phyloP scores from a whole-genome alignment of 2,113 vertebrate genomes.

The Amblyornis subalaris region DNA sequence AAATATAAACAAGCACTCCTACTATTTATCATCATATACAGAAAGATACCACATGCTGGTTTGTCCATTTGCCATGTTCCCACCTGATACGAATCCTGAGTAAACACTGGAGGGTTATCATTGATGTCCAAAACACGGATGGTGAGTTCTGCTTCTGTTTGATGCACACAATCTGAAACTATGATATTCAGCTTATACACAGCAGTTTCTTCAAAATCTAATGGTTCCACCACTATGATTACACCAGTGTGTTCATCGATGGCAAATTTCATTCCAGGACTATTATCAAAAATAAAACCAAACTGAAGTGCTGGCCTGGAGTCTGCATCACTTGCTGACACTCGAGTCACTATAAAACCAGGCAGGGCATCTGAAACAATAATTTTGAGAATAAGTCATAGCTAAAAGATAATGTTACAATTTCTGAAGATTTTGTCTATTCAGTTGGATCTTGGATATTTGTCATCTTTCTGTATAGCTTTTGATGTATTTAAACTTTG shows the following conservation, averaged over 20 bases:
- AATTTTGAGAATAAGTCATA: slow-evolving; percentile 12
- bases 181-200: slow-evolving; percentile 70
- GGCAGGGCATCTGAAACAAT: slow-evolving; percentile 76
- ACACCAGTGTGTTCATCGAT: slow-evolving; percentile 78
- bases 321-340: slow-evolving; percentile 84
- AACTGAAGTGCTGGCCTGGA: slow-evolving; percentile 80
- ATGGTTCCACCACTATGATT: slow-evolving; percentile 70
- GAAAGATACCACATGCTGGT: not conserved
- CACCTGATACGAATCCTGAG: slow-evolving; percentile 84
- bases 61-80: not conserved
- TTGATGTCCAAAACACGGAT: slow-evolving; percentile 85
- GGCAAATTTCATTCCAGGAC: slow-evolving; percentile 74
- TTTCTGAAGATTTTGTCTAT: not conserved
- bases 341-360: slow-evolving; percentile 78
- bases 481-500: not conserved
- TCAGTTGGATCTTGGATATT: not conserved
- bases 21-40: not conserved
- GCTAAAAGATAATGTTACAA: not conserved
- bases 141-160: slow-evolving; percentile 72
- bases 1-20: not conserved
- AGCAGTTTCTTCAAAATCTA: slow-evolving; percentile 84
- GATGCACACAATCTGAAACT: slow-evolving; percentile 83
- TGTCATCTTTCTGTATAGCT: not conserved
- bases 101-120: slow-evolving; percentile 88
- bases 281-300: slow-evolving; percentile 72